Conservation (phyloP, 2,888 invertebrate species). For the Alentia gelatinosa region DNA sequence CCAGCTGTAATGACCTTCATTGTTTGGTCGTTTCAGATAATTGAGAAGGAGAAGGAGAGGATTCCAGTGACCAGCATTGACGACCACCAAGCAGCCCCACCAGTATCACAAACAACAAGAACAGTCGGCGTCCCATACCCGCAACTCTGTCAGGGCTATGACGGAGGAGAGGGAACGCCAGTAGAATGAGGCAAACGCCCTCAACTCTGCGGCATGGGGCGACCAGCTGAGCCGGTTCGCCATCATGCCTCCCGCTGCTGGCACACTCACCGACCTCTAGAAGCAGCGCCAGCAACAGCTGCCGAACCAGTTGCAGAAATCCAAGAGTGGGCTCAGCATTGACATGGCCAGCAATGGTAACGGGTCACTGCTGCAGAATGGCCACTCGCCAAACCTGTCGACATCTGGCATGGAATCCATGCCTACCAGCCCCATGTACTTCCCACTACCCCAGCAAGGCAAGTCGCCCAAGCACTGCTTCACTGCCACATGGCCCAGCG, state of each 20-base stretch:
- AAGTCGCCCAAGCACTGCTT: conserved; percentile 47
- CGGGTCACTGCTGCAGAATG: conserved; percentile 32
- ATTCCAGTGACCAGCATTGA: conserved; percentile 75
- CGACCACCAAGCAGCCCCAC: conserved; percentile 62
- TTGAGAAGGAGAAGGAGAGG: conserved; percentile 64
- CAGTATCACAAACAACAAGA: too few species aligned
- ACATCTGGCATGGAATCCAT: not conserved
- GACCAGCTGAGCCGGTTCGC: not conserved
- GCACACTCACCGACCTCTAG: conserved; percentile 94
- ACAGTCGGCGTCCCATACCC: not conserved
- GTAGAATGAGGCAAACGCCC: not conserved
- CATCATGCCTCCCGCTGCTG: conserved; percentile 70
- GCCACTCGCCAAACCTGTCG: conserved; percentile 33
- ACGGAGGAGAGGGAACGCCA: not conserved
- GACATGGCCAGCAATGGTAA: not conserved
- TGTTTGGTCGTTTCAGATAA: not conserved
- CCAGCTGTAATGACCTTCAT: too few species aligned
- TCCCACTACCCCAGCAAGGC: not conserved
- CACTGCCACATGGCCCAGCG: conserved; percentile 45
- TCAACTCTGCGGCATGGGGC: not conserved
- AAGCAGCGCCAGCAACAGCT: conserved; percentile 86
- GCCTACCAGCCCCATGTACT: not conserved
- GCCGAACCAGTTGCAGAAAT: conserved; percentile 54
- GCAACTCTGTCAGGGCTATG: not conserved
- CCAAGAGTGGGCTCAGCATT: not conserved